These are phyloP conservation scores for Limonius californicus DNA, from an alignment of 1,140 invertebrate species.

Conservation along the genomic window DNA sequence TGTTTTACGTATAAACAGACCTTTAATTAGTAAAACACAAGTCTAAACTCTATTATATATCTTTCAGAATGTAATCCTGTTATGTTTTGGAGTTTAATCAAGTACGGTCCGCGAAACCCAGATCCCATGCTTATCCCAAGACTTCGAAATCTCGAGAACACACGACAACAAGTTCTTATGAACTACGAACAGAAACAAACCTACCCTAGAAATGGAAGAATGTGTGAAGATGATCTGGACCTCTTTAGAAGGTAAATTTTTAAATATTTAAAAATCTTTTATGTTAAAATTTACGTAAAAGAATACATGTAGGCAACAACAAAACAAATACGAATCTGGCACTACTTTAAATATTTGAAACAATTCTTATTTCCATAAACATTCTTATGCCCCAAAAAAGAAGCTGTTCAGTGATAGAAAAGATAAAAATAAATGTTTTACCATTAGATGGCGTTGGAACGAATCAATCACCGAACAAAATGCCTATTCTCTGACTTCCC, in stretches of 20 bases:
- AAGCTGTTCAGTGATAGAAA: conserved; percentile 1
- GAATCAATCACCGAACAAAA: conserved; percentile 53
- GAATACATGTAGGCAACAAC: no score
- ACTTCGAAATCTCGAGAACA: conserved; percentile 51
- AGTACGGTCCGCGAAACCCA: conserved; percentile 62
- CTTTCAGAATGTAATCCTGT: conserved; percentile 57
- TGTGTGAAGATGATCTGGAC: conserved; percentile 57
- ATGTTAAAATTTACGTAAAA: no score
- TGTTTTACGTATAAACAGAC: no score
- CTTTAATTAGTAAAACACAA: no score
- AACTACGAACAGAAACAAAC: conserved; percentile 52
- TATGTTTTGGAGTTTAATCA: conserved; percentile 60
- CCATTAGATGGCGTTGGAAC: conserved; percentile 59
- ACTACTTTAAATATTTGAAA: no score
- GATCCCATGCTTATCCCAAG: conserved; percentile 50
- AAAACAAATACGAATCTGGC: neutral
- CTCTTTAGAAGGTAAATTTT: conserved; percentile 48
- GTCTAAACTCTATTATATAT: no score
- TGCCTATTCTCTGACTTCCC: conserved; percentile 54
- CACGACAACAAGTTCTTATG: conserved; percentile 54
- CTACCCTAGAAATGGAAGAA: conserved; percentile 47
- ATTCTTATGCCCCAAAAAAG: neutral
- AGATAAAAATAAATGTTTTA: conserved; percentile 3
- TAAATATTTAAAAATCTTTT: no score
- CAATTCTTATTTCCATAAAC: neutral